phyloP scores from a whole-genome alignment of 2,797 vertebrate species.

The Synaphobranchus kaupii region DNA sequence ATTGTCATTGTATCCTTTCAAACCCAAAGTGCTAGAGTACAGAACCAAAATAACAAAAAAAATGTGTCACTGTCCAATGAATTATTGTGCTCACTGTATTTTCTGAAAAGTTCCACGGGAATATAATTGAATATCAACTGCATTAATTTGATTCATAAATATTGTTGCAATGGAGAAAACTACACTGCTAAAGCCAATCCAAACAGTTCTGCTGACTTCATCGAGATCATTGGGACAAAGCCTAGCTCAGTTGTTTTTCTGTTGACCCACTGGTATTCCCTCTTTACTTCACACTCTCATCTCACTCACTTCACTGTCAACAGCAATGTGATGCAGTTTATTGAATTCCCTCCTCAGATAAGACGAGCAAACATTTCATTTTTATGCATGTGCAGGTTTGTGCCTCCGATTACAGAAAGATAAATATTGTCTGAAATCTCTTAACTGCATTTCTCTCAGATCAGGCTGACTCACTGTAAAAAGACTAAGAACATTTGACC shows the following conservation, averaged over 20 bases:
- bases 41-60: too few species aligned
- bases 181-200: not conserved
- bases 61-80: too few species aligned
- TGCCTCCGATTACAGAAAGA: not conserved
- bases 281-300: not conserved
- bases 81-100: not conserved
- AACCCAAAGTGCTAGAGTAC: too few species aligned
- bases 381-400: not conserved
- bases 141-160: not conserved
- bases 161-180: not conserved
- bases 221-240: not conserved
- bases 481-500: not conserved
- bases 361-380: not conserved
- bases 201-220: not conserved
- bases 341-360: slow-evolving; percentile 7
- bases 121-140: not conserved
- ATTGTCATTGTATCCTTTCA: too few species aligned
- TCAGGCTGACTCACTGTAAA: not conserved
- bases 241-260: not conserved
- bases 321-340: not conserved
- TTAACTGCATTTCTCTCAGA: not conserved
- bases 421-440: not conserved
- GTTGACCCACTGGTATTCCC: not conserved
- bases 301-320: not conserved
- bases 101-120: not conserved